These are phyloP conservation scores for Brachionus rotundiformis DNA, from an alignment of 1,140 invertebrate genomes.

Conservation along the genomic window DNA sequence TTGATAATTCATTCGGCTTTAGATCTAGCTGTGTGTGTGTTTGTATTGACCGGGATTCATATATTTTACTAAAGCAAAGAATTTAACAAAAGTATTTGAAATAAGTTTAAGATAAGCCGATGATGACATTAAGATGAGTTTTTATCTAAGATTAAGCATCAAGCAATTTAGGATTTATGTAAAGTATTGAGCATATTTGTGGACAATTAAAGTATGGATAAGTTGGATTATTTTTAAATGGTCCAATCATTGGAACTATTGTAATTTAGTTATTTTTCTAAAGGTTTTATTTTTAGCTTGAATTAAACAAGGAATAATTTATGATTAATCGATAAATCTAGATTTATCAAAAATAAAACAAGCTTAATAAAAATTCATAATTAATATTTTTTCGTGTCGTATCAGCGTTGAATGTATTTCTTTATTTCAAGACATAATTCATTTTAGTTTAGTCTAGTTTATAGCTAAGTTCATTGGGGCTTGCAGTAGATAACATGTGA, in stretches of 20 bases:
- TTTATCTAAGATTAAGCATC: neutral
- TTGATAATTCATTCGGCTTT: neutral
- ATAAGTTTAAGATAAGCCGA: neutral
- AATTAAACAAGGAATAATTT: slow-evolving; percentile 19
- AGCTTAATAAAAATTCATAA: slow-evolving; percentile 26
- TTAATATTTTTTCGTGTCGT: slow-evolving; percentile 45
- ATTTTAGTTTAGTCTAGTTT: slow-evolving; percentile 7
- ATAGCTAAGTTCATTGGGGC: neutral
- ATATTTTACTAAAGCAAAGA: neutral
- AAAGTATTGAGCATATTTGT: neutral
- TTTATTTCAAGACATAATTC: slow-evolving; percentile 34
- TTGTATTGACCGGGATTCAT: neutral
- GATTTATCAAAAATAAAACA: slow-evolving; percentile 29
- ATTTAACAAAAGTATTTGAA: neutral
- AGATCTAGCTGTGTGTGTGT: neutral
- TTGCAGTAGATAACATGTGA: too few species aligned
- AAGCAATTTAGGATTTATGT: neutral
- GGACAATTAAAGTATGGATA: neutral
- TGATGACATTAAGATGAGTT: neutral
- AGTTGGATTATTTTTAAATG: neutral
- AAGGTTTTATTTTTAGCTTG: neutral
- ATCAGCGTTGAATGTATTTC: slow-evolving; percentile 3
- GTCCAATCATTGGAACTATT: neutral
- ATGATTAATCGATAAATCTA: slow-evolving; percentile 47
- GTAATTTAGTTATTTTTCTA: too few species aligned